Evolutionary conservation across 2,888 invertebrate genomes (phyloP).

Genomic region (Ectropis crepuscularia): DNA sequence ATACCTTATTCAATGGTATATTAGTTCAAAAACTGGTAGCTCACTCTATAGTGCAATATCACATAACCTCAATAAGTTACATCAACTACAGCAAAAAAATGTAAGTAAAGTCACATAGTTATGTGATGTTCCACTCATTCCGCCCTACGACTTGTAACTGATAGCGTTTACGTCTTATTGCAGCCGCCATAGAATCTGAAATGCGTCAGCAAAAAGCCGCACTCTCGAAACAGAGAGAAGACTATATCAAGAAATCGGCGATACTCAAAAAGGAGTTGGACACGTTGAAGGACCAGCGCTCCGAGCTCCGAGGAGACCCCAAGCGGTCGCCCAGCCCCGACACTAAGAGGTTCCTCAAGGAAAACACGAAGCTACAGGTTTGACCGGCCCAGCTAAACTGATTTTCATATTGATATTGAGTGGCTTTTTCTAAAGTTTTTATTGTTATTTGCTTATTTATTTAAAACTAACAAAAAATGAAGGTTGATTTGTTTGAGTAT

Average conservation of each 20-base stretch:
- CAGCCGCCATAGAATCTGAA: constrained; percentile 91
- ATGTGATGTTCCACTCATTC: constrained; percentile 46
- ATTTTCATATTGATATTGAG: constrained; percentile 10
- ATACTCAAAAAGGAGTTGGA: constrained; percentile 91
- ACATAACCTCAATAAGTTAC: constrained; percentile 23
- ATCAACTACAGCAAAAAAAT: neutral
- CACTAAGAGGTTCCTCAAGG: constrained; percentile 91
- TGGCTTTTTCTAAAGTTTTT: constrained; percentile 13
- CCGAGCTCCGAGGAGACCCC: constrained; percentile 88
- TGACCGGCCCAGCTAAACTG: constrained; percentile 47
- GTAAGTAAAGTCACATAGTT: constrained; percentile 21
- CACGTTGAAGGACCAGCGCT: constrained; percentile 90
- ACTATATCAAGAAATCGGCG: constrained; percentile 90
- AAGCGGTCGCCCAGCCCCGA: constrained; percentile 90
- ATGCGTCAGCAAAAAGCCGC: constrained; percentile 93
- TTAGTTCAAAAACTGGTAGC: constrained; percentile 38
- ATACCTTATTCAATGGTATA: constrained; percentile 1
- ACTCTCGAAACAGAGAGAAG: constrained; percentile 91
- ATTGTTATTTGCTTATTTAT: constrained; percentile 30
- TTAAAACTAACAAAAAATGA: constrained; percentile 13
- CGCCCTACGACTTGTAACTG: constrained; percentile 37
- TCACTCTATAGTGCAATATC: constrained; percentile 45
- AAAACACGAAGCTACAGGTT: constrained; percentile 94
- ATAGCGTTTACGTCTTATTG: constrained; percentile 41
- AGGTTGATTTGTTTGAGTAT: constrained; percentile 29